These are phyloP conservation scores for Megalurothrips usitatus DNA, from an alignment of 2,888 invertebrate genomes.

Conservation along the genomic window DNA sequence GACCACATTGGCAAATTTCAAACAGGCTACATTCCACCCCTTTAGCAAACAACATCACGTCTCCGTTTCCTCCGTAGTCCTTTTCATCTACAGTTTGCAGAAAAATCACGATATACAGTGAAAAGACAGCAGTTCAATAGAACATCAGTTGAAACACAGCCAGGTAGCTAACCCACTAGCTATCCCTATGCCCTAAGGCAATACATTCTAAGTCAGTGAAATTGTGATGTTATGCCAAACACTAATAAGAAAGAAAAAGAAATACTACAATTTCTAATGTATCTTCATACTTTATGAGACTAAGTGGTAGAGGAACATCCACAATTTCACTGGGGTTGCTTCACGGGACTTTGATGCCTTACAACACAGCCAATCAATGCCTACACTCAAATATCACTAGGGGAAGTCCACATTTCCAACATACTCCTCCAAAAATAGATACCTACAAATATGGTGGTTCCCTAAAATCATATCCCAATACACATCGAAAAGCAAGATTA, in stretches of 20 bases:
- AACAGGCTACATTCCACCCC: neutral
- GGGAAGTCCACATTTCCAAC: neutral
- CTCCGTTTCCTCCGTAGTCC: no score
- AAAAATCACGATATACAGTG: neutral
- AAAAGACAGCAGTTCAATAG: no score
- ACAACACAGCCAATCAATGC: constrained; percentile 26
- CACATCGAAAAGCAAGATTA: no score
- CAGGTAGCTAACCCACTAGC: neutral
- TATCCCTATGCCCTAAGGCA: neutral
- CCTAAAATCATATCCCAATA: neutral
- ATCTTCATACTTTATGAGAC: neutral
- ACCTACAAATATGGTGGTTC: neutral
- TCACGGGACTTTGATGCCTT: constrained; percentile 15
- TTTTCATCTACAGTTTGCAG: no score
- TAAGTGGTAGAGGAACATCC: neutral
- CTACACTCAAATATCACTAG: constrained; percentile 18
- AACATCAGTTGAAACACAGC: neutral
- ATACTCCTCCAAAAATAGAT: constrained; percentile 15
- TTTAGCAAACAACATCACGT: neutral
- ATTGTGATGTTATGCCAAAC: neutral
- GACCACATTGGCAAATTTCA: neutral
- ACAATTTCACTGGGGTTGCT: constrained; percentile 13
- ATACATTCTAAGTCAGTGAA: neutral
- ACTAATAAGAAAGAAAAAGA: neutral
- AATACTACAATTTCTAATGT: no score